Evolutionary conservation across 2,888 invertebrate genomes (phyloP), one percentile per base, ranked within the genome.

Genomic region (Heliconius charithonia): DNA sequence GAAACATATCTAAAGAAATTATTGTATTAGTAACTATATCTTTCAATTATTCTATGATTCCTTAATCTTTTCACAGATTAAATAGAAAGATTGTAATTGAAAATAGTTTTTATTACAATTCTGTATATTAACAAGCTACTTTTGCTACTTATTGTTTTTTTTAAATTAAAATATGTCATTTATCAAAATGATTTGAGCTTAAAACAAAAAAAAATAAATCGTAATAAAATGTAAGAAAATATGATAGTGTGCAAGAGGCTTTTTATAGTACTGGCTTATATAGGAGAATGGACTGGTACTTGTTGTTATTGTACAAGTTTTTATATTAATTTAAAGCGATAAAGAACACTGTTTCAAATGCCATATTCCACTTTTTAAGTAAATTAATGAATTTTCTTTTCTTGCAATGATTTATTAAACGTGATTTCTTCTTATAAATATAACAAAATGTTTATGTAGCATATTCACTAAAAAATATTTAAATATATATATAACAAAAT

Each of bases 221-320:
- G 29, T 16, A 22, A 72, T 72, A 29, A 56, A 72, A 70, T 29
- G 59, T 59, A 29, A 72, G n/a, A 56, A 56, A 51, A 51, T n/a
- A 25, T n/a, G 25, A 25, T n/a, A 3, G 62, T 73, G 37, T 62
- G 37, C 3, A 74, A 29, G 37, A 74, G 41, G 25, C 12, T 74
- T 74, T 63, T 63, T 45, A 10, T 74, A 41, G 37, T 62, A 25
- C n/a, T 74, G 19, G 19, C 73, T 41, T 74, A 56, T 74, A 22
- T 25, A 74, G 63, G 59, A 72, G 79, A 79, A 81, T 77, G 79
- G 77, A 62, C 56, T 37, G n/a, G 67, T 77, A 70, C 51, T 27
- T 67, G 72, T 65, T 73, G 75, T 79, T 80, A 79, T 80, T 66
- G 77, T 63, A 75, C 81, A 70, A 81, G 81, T 80, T 81, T 79